These are phyloP conservation scores for Sesia bembeciformis DNA, from an alignment of 2,888 invertebrate species.

Conservation along the genomic window DNA sequence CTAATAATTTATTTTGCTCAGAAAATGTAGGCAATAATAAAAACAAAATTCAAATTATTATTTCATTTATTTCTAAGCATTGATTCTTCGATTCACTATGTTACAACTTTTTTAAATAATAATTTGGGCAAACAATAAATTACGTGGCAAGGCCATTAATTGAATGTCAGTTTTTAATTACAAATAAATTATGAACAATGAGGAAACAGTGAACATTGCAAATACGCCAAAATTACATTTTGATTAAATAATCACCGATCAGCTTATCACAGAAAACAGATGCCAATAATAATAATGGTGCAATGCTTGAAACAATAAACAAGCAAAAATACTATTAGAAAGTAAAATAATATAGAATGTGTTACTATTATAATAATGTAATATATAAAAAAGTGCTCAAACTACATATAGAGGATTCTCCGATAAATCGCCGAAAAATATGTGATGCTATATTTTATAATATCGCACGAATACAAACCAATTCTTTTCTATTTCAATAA, in stretches of 20 bases:
- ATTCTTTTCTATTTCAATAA: neutral
- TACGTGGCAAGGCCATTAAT: constrained; percentile 62
- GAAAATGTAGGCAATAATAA: constrained; percentile 1
- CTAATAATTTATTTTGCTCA: no score
- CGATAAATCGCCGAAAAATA: neutral
- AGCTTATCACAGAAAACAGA: constrained; percentile 55
- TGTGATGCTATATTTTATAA: neutral
- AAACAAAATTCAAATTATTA: constrained; percentile 13
- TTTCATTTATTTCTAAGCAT: constrained; percentile 65
- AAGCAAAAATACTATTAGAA: neutral
- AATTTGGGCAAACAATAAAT: constrained; percentile 39
- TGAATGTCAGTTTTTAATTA: neutral
- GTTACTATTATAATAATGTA: no score
- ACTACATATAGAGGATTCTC: neutral
- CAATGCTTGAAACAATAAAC: neutral
- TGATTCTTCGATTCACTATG: constrained; percentile 50
- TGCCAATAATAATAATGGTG: constrained; percentile 17
- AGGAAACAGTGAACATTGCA: constrained; percentile 9
- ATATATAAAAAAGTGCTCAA: neutral
- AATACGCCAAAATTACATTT: constrained; percentile 35
- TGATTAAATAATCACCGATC: constrained; percentile 15
- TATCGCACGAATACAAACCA: neutral
- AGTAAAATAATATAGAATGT: neutral
- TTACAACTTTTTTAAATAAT: constrained; percentile 44
- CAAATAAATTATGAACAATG: neutral